These are phyloP conservation scores for Huso huso DNA, from an alignment of 2,797 vertebrate species.

Conservation along the genomic window DNA sequence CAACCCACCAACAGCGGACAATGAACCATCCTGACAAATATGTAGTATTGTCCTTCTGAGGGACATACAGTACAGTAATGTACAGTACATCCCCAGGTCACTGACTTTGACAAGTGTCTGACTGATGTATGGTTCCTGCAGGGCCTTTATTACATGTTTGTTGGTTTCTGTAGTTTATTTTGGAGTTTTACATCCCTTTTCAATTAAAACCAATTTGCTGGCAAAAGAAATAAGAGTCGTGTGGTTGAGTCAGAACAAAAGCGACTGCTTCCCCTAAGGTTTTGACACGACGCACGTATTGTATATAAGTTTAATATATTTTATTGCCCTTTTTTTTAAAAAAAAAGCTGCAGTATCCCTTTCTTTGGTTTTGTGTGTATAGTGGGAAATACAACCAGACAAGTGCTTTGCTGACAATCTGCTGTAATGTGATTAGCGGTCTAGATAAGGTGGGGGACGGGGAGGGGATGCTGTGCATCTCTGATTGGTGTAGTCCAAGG, in stretches of 20 bases:
- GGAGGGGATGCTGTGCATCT: too few species aligned
- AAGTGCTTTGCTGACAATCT: too few species aligned
- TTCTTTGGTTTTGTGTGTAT: slow-evolving; percentile 54
- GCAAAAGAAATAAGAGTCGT: slow-evolving; percentile 14
- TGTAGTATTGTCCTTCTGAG: slow-evolving; percentile 60
- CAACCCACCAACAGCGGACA: slow-evolving; percentile 29
- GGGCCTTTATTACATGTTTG: slow-evolving; percentile 81
- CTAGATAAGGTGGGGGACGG: too few species aligned
- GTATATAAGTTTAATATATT: slow-evolving; percentile 81
- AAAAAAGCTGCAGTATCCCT: slow-evolving; percentile 84
- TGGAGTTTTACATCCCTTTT: slow-evolving; percentile 38
- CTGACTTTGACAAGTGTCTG: slow-evolving; percentile 58
- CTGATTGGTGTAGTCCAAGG: too few species aligned
- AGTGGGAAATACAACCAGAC: not conserved
- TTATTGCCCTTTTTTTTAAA: slow-evolving; percentile 78
- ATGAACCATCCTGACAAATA: slow-evolving; percentile 74
- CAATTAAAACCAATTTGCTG: slow-evolving; percentile 30
- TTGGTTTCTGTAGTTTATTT: slow-evolving; percentile 52
- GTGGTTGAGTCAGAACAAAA: slow-evolving; percentile 40
- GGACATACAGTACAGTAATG: slow-evolving; percentile 39
- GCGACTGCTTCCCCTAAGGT: slow-evolving; percentile 46
- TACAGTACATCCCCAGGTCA: slow-evolving; percentile 14
- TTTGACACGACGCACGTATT: slow-evolving; percentile 68
- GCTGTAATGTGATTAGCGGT: too few species aligned
- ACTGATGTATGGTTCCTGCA: slow-evolving; percentile 80